phyloP scores from a whole-genome alignment of 2,888 invertebrate species.

The Thereva nobilitata region DNA sequence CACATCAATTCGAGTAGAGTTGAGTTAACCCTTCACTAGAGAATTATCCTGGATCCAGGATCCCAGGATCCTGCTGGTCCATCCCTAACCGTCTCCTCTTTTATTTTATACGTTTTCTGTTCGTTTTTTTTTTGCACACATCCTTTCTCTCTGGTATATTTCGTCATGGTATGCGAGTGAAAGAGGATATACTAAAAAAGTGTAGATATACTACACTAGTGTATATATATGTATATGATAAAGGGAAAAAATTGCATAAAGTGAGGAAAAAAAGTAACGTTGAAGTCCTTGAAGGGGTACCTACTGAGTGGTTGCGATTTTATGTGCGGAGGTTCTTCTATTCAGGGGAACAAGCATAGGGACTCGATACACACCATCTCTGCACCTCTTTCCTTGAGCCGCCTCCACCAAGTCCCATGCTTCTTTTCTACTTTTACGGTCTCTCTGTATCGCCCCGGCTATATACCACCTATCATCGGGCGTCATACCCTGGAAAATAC shows the following conservation, averaged over 20 bases:
- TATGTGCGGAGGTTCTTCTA: conserved; percentile 9
- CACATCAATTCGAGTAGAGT: not conserved
- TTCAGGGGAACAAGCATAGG: conserved; percentile 25
- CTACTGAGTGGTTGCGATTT: conserved; percentile 28
- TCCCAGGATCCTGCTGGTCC: not conserved
- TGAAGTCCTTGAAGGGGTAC: conserved; percentile 31
- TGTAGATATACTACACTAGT: not conserved
- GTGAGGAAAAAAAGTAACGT: not conserved
- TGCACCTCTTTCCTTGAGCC: conserved; percentile 4
- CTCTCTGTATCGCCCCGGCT: not conserved
- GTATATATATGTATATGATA: conserved; percentile 1
- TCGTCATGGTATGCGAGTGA: not conserved
- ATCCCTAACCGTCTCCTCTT: too few relatives aligned
- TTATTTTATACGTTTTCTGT: conserved; percentile 19
- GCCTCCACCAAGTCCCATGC: conserved; percentile 6
- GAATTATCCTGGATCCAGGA: conserved; percentile 12
- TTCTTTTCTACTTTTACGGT: conserved; percentile 1
- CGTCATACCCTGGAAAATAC: conserved; percentile 22
- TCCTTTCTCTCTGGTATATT: too few relatives aligned
- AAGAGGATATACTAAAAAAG: not conserved
- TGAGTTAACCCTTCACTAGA: conserved; percentile 32
- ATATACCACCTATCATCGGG: conserved; percentile 25
- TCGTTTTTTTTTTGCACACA: not conserved
- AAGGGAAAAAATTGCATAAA: conserved; percentile 11
- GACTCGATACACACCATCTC: conserved; percentile 10